Evolutionary conservation across 64 coral and sea anemone genomes (phyloP).

Genomic region (Cladopsammia gracilis): DNA sequence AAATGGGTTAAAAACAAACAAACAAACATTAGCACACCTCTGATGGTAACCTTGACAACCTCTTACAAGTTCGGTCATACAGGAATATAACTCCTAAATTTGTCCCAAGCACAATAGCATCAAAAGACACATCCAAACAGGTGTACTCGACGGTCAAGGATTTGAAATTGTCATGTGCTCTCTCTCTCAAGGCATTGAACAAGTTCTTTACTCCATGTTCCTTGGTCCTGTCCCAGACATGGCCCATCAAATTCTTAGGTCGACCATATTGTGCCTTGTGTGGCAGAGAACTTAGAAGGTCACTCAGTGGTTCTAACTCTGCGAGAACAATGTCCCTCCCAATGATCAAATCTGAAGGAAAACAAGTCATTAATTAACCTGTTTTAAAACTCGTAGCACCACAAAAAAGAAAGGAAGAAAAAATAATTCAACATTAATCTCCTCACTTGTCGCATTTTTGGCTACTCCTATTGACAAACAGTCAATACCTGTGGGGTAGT

Average conservation of each 20-base stretch:
- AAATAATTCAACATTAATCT: no score
- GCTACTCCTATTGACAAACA: no score
- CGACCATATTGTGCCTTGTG: conserved; percentile 55
- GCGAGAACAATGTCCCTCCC: conserved; percentile 87
- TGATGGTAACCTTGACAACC: conserved; percentile 61
- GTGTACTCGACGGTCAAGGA: conserved; percentile 73
- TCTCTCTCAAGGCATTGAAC: conserved; percentile 75
- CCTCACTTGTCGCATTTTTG: no score
- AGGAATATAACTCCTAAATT: conserved; percentile 84
- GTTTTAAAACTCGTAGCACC: no score
- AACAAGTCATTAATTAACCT: neutral
- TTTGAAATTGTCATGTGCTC: conserved; percentile 68
- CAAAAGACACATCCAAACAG: conserved; percentile 86
- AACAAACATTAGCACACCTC: neutral
- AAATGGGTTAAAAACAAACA: no score
- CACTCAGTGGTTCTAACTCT: conserved; percentile 69
- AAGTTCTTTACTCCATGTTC: conserved; percentile 82
- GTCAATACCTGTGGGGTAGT: no score
- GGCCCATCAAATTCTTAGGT: conserved; percentile 74
- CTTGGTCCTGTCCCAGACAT: conserved; percentile 69
- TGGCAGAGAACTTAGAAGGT: conserved; percentile 45
- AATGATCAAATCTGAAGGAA: conserved; percentile 81
- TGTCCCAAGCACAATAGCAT: conserved; percentile 82
- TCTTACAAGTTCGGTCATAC: conserved; percentile 74
- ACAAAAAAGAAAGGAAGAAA: no score